Conservation (phyloP, 2,797 vertebrate species). For the Dendrocincla tyrannina region DNA sequence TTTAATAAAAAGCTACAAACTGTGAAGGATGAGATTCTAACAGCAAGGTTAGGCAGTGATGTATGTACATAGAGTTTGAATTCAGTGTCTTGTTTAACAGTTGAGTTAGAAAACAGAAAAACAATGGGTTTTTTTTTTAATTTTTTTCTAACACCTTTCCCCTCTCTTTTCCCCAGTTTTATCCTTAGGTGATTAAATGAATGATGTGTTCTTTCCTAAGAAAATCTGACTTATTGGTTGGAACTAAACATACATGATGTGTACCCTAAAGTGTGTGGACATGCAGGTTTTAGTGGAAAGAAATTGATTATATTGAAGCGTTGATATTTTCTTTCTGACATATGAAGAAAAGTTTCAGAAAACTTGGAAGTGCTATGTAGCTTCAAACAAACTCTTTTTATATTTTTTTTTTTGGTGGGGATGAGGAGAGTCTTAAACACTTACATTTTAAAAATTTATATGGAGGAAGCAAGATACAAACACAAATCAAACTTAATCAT, state of each 20-base stretch:
- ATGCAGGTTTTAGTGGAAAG: background rate
- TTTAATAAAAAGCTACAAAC: conserved; percentile 60
- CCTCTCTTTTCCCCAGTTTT: background rate
- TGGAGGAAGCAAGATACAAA: background rate
- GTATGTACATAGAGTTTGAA: background rate
- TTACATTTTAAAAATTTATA: background rate
- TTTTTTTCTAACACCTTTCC: background rate
- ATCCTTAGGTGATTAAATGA: background rate
- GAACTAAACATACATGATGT: background rate
- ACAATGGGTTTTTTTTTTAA: no score
- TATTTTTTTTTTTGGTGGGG: fast-evolving
- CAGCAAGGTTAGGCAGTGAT: conserved; percentile 25
- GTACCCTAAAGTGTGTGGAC: background rate
- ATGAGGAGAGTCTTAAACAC: background rate
- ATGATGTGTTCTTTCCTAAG: background rate
- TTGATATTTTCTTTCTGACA: background rate
- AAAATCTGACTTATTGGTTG: background rate
- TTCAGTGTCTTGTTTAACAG: background rate
- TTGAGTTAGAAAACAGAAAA: background rate
- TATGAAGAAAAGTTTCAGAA: background rate
- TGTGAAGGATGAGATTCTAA: conserved; percentile 55
- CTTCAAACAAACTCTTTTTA: background rate
- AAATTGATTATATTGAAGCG: background rate
- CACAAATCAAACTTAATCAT: background rate
- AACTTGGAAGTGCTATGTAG: background rate